Base-by-base conservation (phyloP, 1,140 invertebrate genomes). In the Eumaeus atala region DNA sequence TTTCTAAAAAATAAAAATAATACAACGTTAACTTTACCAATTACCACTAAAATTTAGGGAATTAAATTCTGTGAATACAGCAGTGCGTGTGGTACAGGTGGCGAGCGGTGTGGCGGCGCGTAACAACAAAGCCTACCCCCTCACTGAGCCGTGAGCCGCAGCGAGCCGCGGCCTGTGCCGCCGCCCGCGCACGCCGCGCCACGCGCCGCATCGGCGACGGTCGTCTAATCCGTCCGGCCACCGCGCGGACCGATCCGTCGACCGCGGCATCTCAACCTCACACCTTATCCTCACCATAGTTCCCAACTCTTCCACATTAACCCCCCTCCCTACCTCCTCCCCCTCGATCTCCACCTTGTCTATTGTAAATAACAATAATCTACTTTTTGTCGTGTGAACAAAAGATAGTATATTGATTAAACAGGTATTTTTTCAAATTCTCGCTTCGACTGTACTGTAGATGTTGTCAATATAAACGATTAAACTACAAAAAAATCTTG, bases 381-480 rank as follows among this genome's bases (percentile, higher is more conserved):
- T 70, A 83, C 75, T 86, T 86, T 83, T 86, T 84, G 77, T 86
- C 83, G 81, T 86, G 73, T 86, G 74, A 84, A 84, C 83, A 77
- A 86, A 70, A 86, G 72, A 82, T 86, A 86, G 79, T 77, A 44
- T 80, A 78, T 79, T 72, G 69, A 78, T 77, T 84, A 74, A 86
- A 84, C 81, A 82, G 81, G 81, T 84, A 84, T 86, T 86, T 86
- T 86, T 86, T 84, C 81, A 84, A 84, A 84, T 85, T 83, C 79
- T 86, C 81, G 83, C 83, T 86, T 86, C 81, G 74, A 80, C 83
- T 86, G 81, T 86, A 86, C 77, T 74, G 83, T 86, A 86, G 83
- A 82, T 84, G 81, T 86, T 86, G 79, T 86, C 83, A 84, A 72
- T 81, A 77, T 77, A 79, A 86, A 77, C 66, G 58, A 78, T 79